Conservation (phyloP, 2,797 vertebrate species). For the Characodon lateralis region DNA sequence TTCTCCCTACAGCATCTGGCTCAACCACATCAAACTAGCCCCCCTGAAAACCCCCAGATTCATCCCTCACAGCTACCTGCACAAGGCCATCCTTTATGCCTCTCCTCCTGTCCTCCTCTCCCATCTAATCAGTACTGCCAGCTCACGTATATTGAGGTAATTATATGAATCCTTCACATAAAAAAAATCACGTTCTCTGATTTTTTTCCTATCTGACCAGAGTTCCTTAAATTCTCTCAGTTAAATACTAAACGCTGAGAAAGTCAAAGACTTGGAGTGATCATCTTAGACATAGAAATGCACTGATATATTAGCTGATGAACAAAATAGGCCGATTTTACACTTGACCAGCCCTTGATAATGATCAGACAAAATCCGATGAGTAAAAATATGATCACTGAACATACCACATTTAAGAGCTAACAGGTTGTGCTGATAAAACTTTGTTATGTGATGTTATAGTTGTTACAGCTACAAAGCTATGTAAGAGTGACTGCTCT, state of each 20-base stretch:
- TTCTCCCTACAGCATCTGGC: conserved; percentile 77
- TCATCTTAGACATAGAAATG: conserved; percentile 60
- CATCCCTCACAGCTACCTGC: conserved; percentile 53
- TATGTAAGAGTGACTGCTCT: no score
- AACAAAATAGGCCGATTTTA: not conserved
- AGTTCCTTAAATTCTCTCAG: conserved; percentile 41
- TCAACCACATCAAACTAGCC: conserved; percentile 62
- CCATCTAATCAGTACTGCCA: conserved; percentile 59
- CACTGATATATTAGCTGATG: not conserved
- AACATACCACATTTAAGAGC: not conserved
- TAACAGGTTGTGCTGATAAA: not conserved
- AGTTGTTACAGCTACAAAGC: not conserved
- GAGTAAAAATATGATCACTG: not conserved
- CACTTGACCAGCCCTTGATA: not conserved
- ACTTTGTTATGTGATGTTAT: not conserved
- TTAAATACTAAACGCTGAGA: conserved; percentile 77
- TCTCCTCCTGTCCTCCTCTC: conserved; percentile 61
- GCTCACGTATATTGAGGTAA: conserved; percentile 62
- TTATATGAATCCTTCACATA: conserved; percentile 66
- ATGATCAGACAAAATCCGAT: not conserved
- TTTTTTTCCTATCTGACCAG: conserved; percentile 55
- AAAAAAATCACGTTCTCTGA: conserved; percentile 51
- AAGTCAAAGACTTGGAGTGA: conserved; percentile 64
- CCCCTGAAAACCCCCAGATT: conserved; percentile 42
- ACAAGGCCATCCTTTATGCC: conserved; percentile 52